Conservation (phyloP, 2,113 vertebrate genomes). For the Tichodroma muraria region DNA sequence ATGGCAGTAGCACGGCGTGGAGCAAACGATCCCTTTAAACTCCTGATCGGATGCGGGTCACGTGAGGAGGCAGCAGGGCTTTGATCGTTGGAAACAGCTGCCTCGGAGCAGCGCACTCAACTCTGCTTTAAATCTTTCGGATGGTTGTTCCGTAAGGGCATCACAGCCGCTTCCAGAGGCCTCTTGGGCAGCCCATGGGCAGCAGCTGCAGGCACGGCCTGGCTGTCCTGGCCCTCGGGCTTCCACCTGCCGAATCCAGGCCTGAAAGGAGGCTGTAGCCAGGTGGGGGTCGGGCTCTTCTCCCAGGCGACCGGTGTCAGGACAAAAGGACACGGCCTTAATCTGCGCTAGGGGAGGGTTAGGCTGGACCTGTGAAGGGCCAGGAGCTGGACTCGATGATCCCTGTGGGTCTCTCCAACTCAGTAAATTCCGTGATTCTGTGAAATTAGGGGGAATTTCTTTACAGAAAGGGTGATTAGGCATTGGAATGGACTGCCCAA, state of each 20-base stretch:
- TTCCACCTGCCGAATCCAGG: background rate
- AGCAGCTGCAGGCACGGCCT: background rate
- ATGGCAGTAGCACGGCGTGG: accelerated
- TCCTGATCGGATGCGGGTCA: background rate
- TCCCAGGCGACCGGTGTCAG: background rate
- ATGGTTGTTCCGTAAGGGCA: accelerated
- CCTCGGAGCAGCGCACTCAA: accelerated
- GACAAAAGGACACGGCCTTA: background rate
- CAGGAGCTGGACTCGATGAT: accelerated
- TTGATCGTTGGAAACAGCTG: accelerated
- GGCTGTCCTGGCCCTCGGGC: background rate
- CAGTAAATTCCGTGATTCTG: background rate
- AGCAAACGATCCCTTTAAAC: background rate
- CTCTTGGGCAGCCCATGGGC: accelerated
- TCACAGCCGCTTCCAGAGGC: accelerated
- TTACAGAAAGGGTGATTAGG: background rate
- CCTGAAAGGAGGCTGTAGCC: background rate
- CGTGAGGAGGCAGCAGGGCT: background rate
- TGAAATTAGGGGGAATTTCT: background rate
- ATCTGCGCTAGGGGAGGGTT: accelerated
- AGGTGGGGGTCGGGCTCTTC: too few species aligned
- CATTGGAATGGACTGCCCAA: background rate
- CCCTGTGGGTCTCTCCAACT: background rate
- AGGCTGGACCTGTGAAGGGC: too few species aligned
- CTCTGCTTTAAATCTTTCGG: accelerated